Evolutionary conservation across 2,113 vertebrate species (phyloP).

Genomic region (Geococcyx californianus): DNA sequence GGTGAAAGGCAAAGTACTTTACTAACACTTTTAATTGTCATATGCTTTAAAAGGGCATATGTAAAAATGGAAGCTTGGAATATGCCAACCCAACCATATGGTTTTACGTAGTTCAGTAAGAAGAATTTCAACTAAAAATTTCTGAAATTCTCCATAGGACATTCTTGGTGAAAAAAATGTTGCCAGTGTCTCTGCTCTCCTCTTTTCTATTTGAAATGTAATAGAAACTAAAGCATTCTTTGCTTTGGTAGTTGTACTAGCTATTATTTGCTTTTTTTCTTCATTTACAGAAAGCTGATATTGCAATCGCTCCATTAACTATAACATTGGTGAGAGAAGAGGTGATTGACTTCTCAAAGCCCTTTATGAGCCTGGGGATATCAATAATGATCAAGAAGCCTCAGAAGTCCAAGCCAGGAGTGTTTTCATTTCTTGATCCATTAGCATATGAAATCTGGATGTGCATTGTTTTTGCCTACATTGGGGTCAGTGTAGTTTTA

Average conservation of each 20-base stretch:
- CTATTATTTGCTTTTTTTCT: slow-evolving; percentile 55
- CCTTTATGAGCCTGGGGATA: slow-evolving; percentile 99
- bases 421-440: slow-evolving; percentile 98
- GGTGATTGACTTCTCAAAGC: slow-evolving; percentile 99
- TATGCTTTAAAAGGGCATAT: neutral
- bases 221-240: neutral
- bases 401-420: slow-evolving; percentile 98
- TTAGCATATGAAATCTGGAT: slow-evolving; percentile 99
- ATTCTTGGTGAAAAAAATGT: neutral
- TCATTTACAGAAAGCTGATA: slow-evolving; percentile 94
- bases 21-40: neutral
- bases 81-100: neutral
- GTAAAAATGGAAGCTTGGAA: neutral
- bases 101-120: neutral
- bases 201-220: slow-evolving; percentile 14
- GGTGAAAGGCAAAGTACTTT: neutral
- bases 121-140: neutral
- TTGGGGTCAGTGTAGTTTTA: slow-evolving; percentile 98
- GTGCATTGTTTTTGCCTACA: slow-evolving; percentile 99
- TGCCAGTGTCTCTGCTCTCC: neutral
- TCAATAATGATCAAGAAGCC: slow-evolving; percentile 99
- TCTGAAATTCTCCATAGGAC: neutral
- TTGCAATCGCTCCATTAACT: slow-evolving; percentile 95
- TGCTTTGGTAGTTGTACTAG: neutral
- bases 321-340: slow-evolving; percentile 98